Base-by-base conservation (phyloP, 23 tunicate genomes). In the Botrylloides violaceus region DNA sequence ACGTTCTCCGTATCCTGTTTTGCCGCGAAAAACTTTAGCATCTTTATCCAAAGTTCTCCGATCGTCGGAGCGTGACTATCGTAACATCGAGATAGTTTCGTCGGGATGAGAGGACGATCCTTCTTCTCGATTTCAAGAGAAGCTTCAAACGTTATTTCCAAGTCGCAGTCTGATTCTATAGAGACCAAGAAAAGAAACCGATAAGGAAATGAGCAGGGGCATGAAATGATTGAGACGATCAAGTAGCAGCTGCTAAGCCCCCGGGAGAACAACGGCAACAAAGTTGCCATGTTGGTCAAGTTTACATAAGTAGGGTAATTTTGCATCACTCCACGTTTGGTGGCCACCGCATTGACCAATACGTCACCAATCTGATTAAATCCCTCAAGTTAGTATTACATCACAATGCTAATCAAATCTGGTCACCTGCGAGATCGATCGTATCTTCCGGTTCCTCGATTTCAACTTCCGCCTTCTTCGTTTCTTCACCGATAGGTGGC, bases 21-120 rank as follows among this genome's bases (percentile, higher is more conserved):
- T 29, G 85, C 36, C 0, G 98, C 84, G 33, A 61, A 85, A 61
- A 81, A 94, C 77, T 81, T 81, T 29, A 94, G 58, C 58, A 94
- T 58, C 29, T 77, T 65, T 3, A 81, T 66, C 84, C 87, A 85
- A 18, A 94, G 68, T 2, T 49, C 70, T 3, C 88, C 88, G 21
- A 86, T 62, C 1, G 56, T n/a, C 36, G 3, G 38, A 23, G 65
- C 68, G 22, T 22, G 27, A 25, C 73, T 73, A 4, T 58, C 83
- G 33, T 70, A 79, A 25, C 64, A 65, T 18, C 2, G 48, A 48
- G 4, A 4, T 3, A 85, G 59, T 3, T 34, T 32, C 21, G 75
- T 64, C 39, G 94, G 94, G 24, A 28, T 36, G 15, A 76, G 57
- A 35, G 74, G 58, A 29, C 33, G 18, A 3, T 6, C 35, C 7